These are phyloP conservation scores for Phlogophora meticulosa DNA, from an alignment of 2,888 invertebrate genomes.

Conservation along the genomic window DNA sequence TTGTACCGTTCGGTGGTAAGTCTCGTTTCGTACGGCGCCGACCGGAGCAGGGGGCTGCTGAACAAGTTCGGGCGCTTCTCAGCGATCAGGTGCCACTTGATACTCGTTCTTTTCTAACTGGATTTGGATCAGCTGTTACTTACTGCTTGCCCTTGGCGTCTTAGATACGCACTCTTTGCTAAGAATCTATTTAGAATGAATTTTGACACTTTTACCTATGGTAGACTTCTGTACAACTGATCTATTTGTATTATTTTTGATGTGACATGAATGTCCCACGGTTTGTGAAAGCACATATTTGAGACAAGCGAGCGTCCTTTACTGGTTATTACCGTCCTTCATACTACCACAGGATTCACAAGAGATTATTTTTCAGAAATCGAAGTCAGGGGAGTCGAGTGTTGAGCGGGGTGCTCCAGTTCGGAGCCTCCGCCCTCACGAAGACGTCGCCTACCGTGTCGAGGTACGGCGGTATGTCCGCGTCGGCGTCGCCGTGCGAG, in stretches of 20 bases:
- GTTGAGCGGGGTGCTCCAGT: constrained; percentile 86
- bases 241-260: constrained; percentile 9
- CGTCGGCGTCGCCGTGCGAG: constrained; percentile 85
- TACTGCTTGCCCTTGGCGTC: constrained; percentile 78
- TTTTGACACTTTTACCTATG: constrained; percentile 4
- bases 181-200: constrained; percentile 26
- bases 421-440: constrained; percentile 83
- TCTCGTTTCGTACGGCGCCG: constrained; percentile 68
- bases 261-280: not conserved
- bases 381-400: constrained; percentile 74
- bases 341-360: constrained; percentile 14
- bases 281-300: constrained; percentile 1
- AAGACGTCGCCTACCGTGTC: constrained; percentile 79
- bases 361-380: constrained; percentile 79
- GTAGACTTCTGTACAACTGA: not conserved
- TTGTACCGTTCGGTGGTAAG: constrained; percentile 87
- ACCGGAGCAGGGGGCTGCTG: constrained; percentile 79
- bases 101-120: constrained; percentile 90
- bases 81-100: constrained; percentile 88
- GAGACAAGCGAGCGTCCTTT: constrained; percentile 47
- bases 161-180: constrained; percentile 55
- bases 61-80: constrained; percentile 89
- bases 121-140: constrained; percentile 88
- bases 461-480: constrained; percentile 86
- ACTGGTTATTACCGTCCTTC: constrained; percentile 27